Conservation (phyloP, 2,888 invertebrate genomes). For the Ophioninae sp. region DNA sequence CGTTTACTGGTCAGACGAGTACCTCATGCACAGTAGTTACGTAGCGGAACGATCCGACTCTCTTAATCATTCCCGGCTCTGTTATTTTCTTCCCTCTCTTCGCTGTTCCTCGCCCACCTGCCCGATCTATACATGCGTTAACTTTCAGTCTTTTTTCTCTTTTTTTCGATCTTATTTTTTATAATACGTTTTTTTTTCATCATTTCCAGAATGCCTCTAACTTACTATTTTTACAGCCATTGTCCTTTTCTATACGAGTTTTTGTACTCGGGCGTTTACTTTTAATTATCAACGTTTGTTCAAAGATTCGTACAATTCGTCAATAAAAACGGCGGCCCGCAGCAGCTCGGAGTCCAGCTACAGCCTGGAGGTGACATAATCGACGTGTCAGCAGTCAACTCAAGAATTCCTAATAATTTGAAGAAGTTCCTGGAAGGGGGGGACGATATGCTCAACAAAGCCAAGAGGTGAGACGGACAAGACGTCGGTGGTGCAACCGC, state of each 20-base stretch:
- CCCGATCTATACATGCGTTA: too few relatives aligned
- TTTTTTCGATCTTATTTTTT: background rate
- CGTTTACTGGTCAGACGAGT: too few relatives aligned
- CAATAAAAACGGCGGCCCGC: constrained; percentile 83
- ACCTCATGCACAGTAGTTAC: too few relatives aligned
- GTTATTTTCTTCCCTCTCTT: too few relatives aligned
- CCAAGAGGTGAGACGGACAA: constrained; percentile 81
- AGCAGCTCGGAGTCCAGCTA: constrained; percentile 87
- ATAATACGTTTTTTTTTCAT: background rate
- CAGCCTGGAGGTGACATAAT: constrained; percentile 86
- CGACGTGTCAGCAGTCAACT: constrained; percentile 84
- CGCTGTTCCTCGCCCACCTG: too few relatives aligned
- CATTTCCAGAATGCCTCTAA: background rate
- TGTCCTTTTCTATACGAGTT: background rate
- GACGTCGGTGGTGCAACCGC: background rate
- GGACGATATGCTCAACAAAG: constrained; percentile 81
- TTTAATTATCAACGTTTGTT: constrained; percentile 22
- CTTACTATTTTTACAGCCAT: background rate
- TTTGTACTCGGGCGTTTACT: background rate
- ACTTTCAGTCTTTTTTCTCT: too few relatives aligned
- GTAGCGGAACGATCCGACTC: too few relatives aligned
- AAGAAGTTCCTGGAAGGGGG: constrained; percentile 83
- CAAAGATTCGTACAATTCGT: constrained; percentile 87
- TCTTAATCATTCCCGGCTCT: too few relatives aligned
- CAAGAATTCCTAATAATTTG: constrained; percentile 83